Base-by-base conservation (phyloP, 1,140 invertebrate species). In the Geopemphigus sp. region DNA sequence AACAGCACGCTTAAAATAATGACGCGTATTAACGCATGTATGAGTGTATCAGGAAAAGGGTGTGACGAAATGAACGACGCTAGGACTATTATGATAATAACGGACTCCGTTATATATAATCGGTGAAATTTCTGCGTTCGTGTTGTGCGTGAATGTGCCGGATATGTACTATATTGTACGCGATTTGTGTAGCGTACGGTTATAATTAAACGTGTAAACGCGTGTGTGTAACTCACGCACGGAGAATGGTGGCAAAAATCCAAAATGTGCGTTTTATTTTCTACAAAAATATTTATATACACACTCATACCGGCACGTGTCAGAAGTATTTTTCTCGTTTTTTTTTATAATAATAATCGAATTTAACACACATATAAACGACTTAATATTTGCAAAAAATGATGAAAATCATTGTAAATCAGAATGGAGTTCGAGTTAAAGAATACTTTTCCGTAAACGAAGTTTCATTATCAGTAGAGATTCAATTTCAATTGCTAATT, bases 181-280 rank as follows among this genome's bases (percentile, higher is more conserved):
- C 10, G 29, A 72, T 45, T 72, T 12, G 68, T 8, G 29, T 47
- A n/a, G 29, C 15, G 29, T 45, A 19, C n/a, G n/a, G 68, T 72
- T 72, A 72, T 72, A 54, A 72, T 72, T 72, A 72, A 72, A 54
- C 68, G 24, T 29, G 50, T 72, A 54, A 72, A 54, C 29, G 68
- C 26, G 19, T 53, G 53, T 54, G 68, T 26, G 19, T 70, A 70
- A n/a, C n/a, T 3, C 8, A 8, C 32, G 32, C 32, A 24, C 50
- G 24, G 4, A 17, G 24, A 54, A 54, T n/a, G 50, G 47, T 72
- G 68, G 68, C 68, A 54, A 10, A 72, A 72, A 72, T 72, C 68
- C 68, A 72, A 72, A 63, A 63, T 32, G 15, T 32, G 6, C 19
- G 14, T 63, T 29, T 26, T 32, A 22, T 54, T 70, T 32, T 54